Percentiles rank a stretch among this genome's conserved stretches.
Conservation (phyloP, 2,797 vertebrate species). For the Scolopax rusticola region DNA sequence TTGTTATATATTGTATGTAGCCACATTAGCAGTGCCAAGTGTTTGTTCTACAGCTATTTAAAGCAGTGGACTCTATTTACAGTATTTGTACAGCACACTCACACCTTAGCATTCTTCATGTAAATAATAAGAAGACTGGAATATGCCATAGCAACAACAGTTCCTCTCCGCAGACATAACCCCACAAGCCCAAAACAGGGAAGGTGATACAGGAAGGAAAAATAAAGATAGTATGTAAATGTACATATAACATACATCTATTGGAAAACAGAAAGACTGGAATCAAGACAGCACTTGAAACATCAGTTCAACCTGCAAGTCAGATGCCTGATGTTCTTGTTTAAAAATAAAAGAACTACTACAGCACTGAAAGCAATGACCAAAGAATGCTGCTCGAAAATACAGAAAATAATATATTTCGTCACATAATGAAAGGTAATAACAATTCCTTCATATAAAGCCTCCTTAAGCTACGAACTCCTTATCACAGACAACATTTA, state of each 20-base stretch:
- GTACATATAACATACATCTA: background rate
- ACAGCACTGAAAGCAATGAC: background rate
- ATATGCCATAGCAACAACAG: background rate
- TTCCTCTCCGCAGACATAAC: background rate
- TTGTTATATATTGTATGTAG: background rate
- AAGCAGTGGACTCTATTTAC: background rate
- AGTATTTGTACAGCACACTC: background rate
- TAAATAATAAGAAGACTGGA: background rate
- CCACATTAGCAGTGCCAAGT: background rate
- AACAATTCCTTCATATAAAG: background rate
- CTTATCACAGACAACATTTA: background rate
- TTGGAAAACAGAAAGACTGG: background rate
- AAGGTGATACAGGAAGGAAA: background rate
- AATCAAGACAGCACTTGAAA: background rate
- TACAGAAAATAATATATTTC: background rate
- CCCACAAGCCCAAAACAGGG: background rate
- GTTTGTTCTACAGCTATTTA: background rate
- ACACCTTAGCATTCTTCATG: background rate
- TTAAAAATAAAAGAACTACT: background rate
- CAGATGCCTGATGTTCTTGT: background rate
- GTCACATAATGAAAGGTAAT: background rate
- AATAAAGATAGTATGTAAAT: background rate
- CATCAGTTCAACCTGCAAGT: background rate
- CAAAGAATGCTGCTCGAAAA: background rate
- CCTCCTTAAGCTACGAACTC: background rate